Base-by-base conservation (phyloP, 2,113 vertebrate genomes). In the Eidolon helvum region DNA sequence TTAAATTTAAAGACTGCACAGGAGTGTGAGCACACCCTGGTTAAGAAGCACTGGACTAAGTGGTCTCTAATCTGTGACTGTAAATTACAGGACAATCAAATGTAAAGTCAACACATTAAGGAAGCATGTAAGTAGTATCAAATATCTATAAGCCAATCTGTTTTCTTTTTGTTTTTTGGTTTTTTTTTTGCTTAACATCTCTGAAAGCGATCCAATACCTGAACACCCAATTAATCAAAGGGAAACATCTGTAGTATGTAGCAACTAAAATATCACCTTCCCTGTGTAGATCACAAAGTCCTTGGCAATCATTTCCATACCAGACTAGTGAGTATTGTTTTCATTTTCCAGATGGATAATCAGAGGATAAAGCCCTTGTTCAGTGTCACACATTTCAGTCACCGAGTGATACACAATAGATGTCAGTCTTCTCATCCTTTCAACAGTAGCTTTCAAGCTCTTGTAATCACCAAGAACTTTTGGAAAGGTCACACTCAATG, bases 281-380 rank as follows among this genome's bases (percentile, higher is more conserved):
- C n/a, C 61, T 80, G 19, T 35, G 35, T 75, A 35, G 95, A 92
- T 97, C 92, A 94, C 72, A 69, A 89, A 92, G 94, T 96, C 77
- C 94, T 96, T 95, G 91, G 78, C 89, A 94, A 33, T 74, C 26
- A 15, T 53, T 95, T 95, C 78, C 68, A 82, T 69, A 93, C 65
- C 59, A 94, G 95, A 74, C 65, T 38, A 68, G 74, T 87, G 75
- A 92, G 75, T 79, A 59, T 66, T 80, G 55, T 96, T 96, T 61
- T 97, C 61, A 50, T 87, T 94, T 94, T 96, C 55, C 66, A 92
- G 69, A 59, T 66, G 87, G 69, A 75, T 90, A 96, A 86, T 94
- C 83, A 92, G 68, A 96, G 85, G 87, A 92, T 83, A 94, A 93
- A 95, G 69, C 69, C 74, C 55, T 77, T 84, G 78, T 63, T 90